A percentile compares a stretch with the other conserved stretches of the same genome.
These are phyloP conservation scores for Esox niger DNA, from an alignment of 2,113 vertebrate genomes.

Conservation along the genomic window DNA sequence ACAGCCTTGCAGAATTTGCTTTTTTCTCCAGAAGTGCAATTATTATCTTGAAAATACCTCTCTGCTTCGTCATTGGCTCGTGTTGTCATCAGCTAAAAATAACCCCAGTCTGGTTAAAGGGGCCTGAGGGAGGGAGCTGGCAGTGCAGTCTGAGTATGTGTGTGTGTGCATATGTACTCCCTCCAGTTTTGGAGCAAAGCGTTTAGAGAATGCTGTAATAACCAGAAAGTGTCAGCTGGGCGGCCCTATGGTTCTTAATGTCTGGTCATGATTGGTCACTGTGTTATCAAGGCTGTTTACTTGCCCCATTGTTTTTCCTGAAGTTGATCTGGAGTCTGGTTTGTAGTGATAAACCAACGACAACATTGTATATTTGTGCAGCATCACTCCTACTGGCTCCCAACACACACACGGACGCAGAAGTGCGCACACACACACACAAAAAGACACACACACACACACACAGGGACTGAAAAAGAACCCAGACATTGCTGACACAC, in stretches of 20 bases:
- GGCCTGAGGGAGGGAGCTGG: conserved; percentile 33
- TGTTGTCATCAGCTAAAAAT: conserved; percentile 69
- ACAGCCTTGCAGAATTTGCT: conserved; percentile 49
- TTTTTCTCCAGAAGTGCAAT: conserved; percentile 51
- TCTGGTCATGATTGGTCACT: conserved; percentile 22
- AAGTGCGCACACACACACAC: no score
- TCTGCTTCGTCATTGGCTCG: conserved; percentile 56
- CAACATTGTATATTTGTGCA: conserved; percentile 28
- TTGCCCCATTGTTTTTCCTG: conserved; percentile 32
- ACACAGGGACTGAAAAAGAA: neutral
- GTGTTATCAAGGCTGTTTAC: conserved; percentile 23
- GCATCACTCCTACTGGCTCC: conserved; percentile 37
- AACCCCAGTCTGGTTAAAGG: conserved; percentile 60
- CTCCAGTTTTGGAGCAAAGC: neutral
- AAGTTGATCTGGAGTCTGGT: conserved; percentile 54
- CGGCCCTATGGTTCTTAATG: neutral
- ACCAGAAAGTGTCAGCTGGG: neutral
- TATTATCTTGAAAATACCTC: conserved; percentile 68
- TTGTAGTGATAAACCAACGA: conserved; percentile 23
- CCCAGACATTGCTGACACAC: conserved; percentile 2
- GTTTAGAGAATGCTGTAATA: neutral
- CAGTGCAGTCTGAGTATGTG: conserved; percentile 36
- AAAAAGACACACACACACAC: neutral
- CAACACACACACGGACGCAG: conserved; percentile 11
- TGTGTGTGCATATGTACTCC: neutral